phyloP scores from a whole-genome alignment of 2,888 invertebrate genomes.

The Acanthosepion pharaonis region DNA sequence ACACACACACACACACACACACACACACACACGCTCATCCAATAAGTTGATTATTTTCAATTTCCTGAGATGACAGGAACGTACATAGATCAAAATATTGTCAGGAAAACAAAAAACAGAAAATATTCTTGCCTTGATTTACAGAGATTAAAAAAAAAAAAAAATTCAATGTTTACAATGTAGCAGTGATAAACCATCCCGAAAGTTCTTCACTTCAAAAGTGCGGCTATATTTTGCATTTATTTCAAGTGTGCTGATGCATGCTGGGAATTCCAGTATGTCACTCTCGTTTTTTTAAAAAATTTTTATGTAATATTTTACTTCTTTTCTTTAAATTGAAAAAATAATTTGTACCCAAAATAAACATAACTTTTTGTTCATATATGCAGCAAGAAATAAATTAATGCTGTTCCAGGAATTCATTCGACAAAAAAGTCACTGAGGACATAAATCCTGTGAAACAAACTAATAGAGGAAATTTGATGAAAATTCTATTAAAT shows the following conservation, averaged over 20 bases:
- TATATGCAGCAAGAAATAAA: not conserved
- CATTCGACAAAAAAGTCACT: not conserved
- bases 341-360: conserved; percentile 22
- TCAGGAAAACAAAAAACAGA: not conserved
- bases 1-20: too few relatives aligned
- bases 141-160: not conserved
- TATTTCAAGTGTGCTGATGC: not conserved
- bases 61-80: not conserved
- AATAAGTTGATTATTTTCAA: not conserved
- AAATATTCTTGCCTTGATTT: not conserved
- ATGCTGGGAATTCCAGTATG: not conserved
- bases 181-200: not conserved
- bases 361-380: not conserved
- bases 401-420: not conserved
- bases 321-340: not conserved
- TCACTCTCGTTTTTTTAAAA: not conserved
- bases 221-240: not conserved
- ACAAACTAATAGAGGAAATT: not conserved
- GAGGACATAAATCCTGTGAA: not conserved
- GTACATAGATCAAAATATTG: not conserved
- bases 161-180: not conserved
- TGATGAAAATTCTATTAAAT: not conserved
- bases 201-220: not conserved
- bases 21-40: not conserved
- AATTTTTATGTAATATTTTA: not conserved